Base-by-base conservation (phyloP, 1,140 invertebrate species). In the Drosophila athabasca region DNA sequence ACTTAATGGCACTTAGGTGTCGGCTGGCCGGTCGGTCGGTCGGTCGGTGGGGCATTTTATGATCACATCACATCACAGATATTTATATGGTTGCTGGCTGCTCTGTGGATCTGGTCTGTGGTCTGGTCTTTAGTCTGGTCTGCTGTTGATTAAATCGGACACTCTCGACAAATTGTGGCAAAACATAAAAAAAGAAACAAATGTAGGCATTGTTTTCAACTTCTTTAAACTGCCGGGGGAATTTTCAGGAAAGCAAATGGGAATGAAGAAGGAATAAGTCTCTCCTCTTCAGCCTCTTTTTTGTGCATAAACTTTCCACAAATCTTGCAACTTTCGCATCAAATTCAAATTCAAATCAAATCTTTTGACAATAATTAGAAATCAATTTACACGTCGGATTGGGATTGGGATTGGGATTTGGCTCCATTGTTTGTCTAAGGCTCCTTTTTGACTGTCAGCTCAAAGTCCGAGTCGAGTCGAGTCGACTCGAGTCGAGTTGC, bases 381-480 rank as follows among this genome's bases (percentile, higher is more conserved):
- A 82, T 79, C 83, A 87, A 87, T 87, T 87, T 82, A 69, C 70
- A 79, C 58, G 83, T 83, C 82, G 72, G 82, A 88, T 88, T 87
- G 76, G 31, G 35, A 59, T 35, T 9, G 8, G 31, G n/a, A 52
- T 46, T 53, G 17, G 22, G 41, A 41, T 46, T n/a, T 62, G n/a
- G 15, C 35, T n/a, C 29, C 49, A 78, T 87, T 81, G 65, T 87
- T 87, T 74, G 78, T 70, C 79, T 85, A 67, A 61, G 17, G 66
- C 71, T 77, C 69, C 77, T 79, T 80, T 85, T 80, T 59, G 67
- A 53, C 45, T 85, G 80, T 84, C 81, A 62, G 76, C 74, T 84
- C 67, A 85, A 58, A 85, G 77, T 83, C 71, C 35, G 71, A 49
- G 43, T 15, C 51, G 24, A 35, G 3, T 8, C 9, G 35, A 31